A percentile compares a stretch with the other conserved stretches of the same genome.
phyloP scores from a whole-genome alignment of 2,888 invertebrate species.

The Rhorus exstirpatorius region DNA sequence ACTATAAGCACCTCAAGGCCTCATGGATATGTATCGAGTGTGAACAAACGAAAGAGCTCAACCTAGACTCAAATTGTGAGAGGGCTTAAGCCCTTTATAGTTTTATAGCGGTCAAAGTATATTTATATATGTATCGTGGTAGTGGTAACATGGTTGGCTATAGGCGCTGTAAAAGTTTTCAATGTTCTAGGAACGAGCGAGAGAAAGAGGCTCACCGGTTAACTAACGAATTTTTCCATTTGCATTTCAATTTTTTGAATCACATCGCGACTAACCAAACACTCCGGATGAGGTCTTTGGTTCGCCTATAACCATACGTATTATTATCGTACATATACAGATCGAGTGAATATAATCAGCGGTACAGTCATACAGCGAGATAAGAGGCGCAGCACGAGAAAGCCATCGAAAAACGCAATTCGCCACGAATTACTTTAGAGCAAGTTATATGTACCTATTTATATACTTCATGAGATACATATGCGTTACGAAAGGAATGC shows the following conservation, averaged over 20 bases:
- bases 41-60: background rate
- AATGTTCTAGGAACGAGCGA: constrained; percentile 4
- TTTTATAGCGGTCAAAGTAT: background rate
- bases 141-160: constrained; percentile 40
- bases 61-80: no score
- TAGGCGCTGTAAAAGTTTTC: constrained; percentile 54
- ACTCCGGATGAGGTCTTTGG: constrained; percentile 7
- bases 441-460: background rate
- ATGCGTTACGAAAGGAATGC: constrained; percentile 1
- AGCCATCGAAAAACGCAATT: constrained; percentile 18
- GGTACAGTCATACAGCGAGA: background rate
- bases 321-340: constrained; percentile 2
- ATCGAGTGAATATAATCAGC: background rate
- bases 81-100: constrained; percentile 5
- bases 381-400: background rate
- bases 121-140: constrained; percentile 9
- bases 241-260: constrained; percentile 64
- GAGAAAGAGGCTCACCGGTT: constrained; percentile 6
- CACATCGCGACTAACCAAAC: constrained; percentile 24
- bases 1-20: constrained; percentile 15
- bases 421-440: background rate
- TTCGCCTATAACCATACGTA: constrained; percentile 5
- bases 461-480: background rate
- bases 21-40: background rate
- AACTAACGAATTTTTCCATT: constrained; percentile 65